phyloP scores from a whole-genome alignment of 2,113 vertebrate species.

The Bos taurus region ARS-UCD2.0 NC_037345.1:54836001-54836500 shows the following conservation, averaged over 20 bases:
- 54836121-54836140: not conserved
- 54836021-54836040: too few relatives aligned
- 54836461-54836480: not conserved
- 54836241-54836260: not conserved
- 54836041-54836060: accelerated
- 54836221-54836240: not conserved
- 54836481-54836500: not conserved
- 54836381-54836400: not conserved
- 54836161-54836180: not conserved
- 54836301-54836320: not conserved
- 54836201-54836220: not conserved
- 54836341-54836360: not conserved
- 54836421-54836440: not conserved
- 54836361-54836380: not conserved
- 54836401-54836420: not conserved
- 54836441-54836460: not conserved
- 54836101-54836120: not conserved
- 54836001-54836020: not conserved
- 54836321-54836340: not conserved
- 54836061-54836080: not conserved
- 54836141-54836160: too few relatives aligned
- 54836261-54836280: not conserved
- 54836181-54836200: not conserved
- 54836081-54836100: not conserved
- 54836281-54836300: not conserved